These are phyloP conservation scores for Manis javanica DNA, from an alignment of 2,797 vertebrate genomes.

Conservation along the genomic window DNA sequence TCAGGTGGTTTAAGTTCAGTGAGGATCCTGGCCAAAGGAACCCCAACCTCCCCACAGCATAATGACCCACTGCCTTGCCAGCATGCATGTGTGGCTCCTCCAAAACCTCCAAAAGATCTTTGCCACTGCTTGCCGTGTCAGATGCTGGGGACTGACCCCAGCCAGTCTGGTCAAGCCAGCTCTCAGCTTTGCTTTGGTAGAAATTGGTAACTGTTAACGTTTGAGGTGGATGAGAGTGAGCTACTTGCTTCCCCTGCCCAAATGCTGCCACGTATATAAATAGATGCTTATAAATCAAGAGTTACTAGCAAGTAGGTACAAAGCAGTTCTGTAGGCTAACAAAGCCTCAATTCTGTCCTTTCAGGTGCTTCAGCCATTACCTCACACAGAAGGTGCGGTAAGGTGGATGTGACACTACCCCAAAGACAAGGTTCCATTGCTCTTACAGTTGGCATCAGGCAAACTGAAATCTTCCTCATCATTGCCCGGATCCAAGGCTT, in stretches of 20 bases:
- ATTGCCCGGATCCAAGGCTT: not conserved
- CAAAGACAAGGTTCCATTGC: not conserved
- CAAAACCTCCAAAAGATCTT: not conserved
- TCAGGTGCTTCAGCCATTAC: not conserved
- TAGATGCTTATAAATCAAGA: not conserved
- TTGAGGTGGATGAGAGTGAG: not conserved
- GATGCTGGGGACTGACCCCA: not conserved
- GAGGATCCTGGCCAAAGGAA: too few relatives aligned
- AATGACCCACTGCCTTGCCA: not conserved
- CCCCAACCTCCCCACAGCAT: too few relatives aligned
- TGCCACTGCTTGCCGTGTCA: not conserved
- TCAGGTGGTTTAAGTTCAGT: too few relatives aligned
- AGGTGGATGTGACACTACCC: not conserved
- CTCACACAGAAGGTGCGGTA: not conserved
- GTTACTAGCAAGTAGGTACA: not conserved
- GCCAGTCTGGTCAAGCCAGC: not conserved
- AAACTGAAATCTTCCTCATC: not conserved
- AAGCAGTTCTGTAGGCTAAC: not conserved
- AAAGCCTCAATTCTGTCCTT: not conserved
- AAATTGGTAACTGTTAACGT: not conserved
- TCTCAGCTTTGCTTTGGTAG: not conserved
- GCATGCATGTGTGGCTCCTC: not conserved
- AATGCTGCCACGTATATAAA: not conserved
- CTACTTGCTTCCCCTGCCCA: not conserved
- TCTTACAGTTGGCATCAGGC: not conserved